Evolutionary conservation across 2,888 invertebrate species (phyloP), one percentile per base, ranked within the genome.

Genomic region (Piscicola geometra): DNA sequence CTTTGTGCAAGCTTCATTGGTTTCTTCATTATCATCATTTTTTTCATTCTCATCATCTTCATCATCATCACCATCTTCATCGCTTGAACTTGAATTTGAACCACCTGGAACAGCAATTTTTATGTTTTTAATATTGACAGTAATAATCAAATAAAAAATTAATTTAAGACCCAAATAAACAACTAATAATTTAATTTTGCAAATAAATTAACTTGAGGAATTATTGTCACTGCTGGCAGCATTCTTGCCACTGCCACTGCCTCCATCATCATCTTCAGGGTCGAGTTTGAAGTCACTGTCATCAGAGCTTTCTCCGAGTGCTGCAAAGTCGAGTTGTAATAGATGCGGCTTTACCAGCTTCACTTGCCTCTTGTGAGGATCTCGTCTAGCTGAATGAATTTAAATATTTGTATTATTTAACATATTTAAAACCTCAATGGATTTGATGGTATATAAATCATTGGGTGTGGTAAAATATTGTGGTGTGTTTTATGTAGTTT

Each of bases 221-320:
- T 56, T 21, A 25, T 56, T 56, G n/a, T 5, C 60, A 25, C n/a
- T 25, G 25, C 60, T 56, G 21, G 60, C 60, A 3, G 60, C 12
- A 18, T 21, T n/a, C n/a, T 56, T 56, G n/a, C 25, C 60, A 56
- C 60, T 56, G 5, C 21, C 41, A 41, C 41, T 41, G 41, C 41
- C 41, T 41, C 41, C 41, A n/a, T 18, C 60, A n/a, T 64, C 71
- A 21, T 74, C 56, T 3, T 56, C 66, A 52, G 79, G 76, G 47
- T 78, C 77, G 28, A 83, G 81, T 75, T 94, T 90, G 86, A 94
- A 95, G 86, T 95, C 95, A 77, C 94, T 94, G 86, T 95, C 95
- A 84, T 95, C 94, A 0, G 93, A 93, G 84, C 94, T 94, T 85
- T 93, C 93, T 52, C 91, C 94, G 77, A 93, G 88, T 12, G 83